Conservation (phyloP, 2,888 invertebrate species). For the Eugnorisma glareosa region DNA sequence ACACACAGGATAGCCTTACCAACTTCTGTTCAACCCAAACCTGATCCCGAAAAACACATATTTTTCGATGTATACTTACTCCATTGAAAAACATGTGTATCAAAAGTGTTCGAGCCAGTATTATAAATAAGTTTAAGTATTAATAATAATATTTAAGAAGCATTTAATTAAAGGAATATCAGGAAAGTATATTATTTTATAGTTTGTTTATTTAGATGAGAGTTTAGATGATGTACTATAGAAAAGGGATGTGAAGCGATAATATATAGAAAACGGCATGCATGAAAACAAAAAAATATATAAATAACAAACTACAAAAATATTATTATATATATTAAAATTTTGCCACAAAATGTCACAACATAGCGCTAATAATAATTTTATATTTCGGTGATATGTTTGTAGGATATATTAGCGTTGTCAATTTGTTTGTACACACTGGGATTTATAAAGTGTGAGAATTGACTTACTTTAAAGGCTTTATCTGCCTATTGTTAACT, state of each 20-base stretch:
- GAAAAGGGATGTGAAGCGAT: constrained; percentile 54
- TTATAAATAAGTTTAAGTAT: no score
- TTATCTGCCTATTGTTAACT: constrained; percentile 26
- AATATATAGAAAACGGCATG: constrained; percentile 66
- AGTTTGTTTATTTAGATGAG: constrained; percentile 45
- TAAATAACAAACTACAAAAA: constrained; percentile 55
- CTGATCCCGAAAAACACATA: background rate
- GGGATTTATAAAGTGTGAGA: constrained; percentile 31
- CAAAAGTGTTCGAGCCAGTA: constrained; percentile 14
- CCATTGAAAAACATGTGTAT: constrained; percentile 6
- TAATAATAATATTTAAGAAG: constrained; percentile 31
- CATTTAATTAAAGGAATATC: constrained; percentile 42
- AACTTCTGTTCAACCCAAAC: background rate
- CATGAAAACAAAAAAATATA: constrained; percentile 55
- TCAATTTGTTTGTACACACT: constrained; percentile 19
- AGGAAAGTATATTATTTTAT: constrained; percentile 34
- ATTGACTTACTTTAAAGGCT: constrained; percentile 32
- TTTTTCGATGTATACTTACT: constrained; percentile 24
- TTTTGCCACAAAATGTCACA: constrained; percentile 44
- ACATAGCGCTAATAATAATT: constrained; percentile 34
- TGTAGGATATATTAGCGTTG: constrained; percentile 27
- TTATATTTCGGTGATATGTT: constrained; percentile 15
- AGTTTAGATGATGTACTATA: constrained; percentile 54
- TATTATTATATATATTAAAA: constrained; percentile 41
- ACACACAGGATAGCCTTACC: constrained; percentile 10